phyloP scores from a whole-genome alignment of 2,113 vertebrate species.

The Osmerus mordax region DNA sequence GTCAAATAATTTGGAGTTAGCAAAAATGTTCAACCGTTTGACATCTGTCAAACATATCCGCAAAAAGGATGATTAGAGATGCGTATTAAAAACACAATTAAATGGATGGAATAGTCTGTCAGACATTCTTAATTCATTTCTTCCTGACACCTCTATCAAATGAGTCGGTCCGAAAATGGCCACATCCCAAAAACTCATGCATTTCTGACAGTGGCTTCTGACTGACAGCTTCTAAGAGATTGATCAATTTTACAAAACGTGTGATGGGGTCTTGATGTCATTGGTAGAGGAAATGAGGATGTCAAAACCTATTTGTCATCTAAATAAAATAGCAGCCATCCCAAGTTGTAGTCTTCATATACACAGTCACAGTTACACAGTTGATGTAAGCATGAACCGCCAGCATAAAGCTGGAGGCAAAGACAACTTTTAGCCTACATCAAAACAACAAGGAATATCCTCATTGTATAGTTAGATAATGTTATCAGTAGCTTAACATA shows the following conservation, averaged over 20 bases:
- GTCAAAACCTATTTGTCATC: constrained; percentile 66
- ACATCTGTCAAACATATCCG: constrained; percentile 33
- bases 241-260: constrained; percentile 73
- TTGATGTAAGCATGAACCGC: constrained; percentile 15
- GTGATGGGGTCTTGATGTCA: constrained; percentile 68
- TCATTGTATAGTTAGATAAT: too few species aligned
- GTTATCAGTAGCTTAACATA: too few species aligned
- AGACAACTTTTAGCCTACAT: too few species aligned
- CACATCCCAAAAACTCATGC: constrained; percentile 34
- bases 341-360: constrained; percentile 55
- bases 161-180: constrained; percentile 45
- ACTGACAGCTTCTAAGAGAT: constrained; percentile 64
- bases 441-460: too few species aligned
- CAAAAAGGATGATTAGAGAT: not conserved
- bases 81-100: constrained; percentile 38
- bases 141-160: constrained; percentile 45
- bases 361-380: constrained; percentile 1
- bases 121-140: constrained; percentile 44
- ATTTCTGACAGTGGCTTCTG: constrained; percentile 45
- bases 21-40: constrained; percentile 30
- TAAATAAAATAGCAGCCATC: constrained; percentile 57
- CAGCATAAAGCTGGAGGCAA: not conserved
- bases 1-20: constrained; percentile 6
- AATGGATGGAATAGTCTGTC: constrained; percentile 43
- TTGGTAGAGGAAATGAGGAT: constrained; percentile 69